A percentile compares a stretch with the other conserved stretches of the same genome.
Conservation (phyloP, 2,113 vertebrate genomes). For the Xenopus borealis region DNA sequence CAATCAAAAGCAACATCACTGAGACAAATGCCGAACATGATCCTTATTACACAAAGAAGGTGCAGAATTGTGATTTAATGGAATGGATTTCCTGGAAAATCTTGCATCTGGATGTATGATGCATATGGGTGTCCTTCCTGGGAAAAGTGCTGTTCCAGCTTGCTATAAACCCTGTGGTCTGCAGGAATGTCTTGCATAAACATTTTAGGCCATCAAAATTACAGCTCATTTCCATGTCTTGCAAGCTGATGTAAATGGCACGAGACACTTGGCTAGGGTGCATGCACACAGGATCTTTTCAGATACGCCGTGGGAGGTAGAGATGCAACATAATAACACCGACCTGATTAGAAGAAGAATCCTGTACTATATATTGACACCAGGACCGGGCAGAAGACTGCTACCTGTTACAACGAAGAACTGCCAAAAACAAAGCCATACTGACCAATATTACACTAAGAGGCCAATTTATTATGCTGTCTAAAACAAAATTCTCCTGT, state of each 20-base stretch:
- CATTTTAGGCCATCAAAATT: slow-evolving; percentile 7
- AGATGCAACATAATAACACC: too few species aligned
- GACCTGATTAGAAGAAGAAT: too few species aligned
- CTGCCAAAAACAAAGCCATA: too few species aligned
- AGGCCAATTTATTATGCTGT: too few species aligned
- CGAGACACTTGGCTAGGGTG: neutral
- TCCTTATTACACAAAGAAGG: neutral
- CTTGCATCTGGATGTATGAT: neutral
- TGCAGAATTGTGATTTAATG: neutral
- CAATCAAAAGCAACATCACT: too few species aligned
- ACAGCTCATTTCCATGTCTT: neutral
- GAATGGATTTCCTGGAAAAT: neutral
- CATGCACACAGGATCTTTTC: neutral
- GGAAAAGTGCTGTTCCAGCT: slow-evolving; percentile 5
- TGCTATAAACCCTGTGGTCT: slow-evolving; percentile 18
- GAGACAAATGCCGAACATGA: neutral
- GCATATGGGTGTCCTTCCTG: slow-evolving; percentile 7
- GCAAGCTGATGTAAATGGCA: slow-evolving; percentile 5
- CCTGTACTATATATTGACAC: too few species aligned
- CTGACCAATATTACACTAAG: too few species aligned
- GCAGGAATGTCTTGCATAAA: slow-evolving; percentile 9
- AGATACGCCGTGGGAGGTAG: neutral
- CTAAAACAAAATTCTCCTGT: too few species aligned
- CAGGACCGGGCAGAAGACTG: too few species aligned
- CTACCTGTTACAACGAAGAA: too few species aligned